Base-by-base conservation (phyloP, 2,888 invertebrate genomes). In the Spilosoma lubricipeda region DNA sequence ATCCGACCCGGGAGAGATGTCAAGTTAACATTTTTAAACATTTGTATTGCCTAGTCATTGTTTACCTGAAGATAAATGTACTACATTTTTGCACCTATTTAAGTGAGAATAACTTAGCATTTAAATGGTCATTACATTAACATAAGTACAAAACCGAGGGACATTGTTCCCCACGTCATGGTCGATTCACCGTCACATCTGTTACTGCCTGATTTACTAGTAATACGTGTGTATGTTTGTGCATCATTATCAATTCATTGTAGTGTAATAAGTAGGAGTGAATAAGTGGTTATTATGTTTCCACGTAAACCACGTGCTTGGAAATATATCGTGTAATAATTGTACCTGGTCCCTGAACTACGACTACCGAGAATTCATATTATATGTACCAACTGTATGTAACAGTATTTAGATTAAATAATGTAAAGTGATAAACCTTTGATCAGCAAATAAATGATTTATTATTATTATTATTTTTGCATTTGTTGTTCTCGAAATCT, bases 131-230 rank as follows among this genome's bases (percentile, higher is more conserved):
- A 42, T 42, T 23, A 27, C n/a, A 73, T 64, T 73, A 68, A 64
- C 64, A 73, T 73, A 63, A 68, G 48, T n/a, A 67, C 59, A 33
- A 45, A 33, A 11, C 42, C 45, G 23, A 36, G 59, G 39, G 67
- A 15, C 33, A 59, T 56, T 73, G 69, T 56, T 56, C 65, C 73
- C 70, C 73, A 59, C 74, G 67, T 70, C 67, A 74, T 70, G 74
- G 59, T 71, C 70, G 59, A 71, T 74, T 71, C 48, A 67, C n/a
- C 39, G 45, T 0, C 56, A 36, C 74, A 74, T 74, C 74, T 74
- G 74, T 74, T 74, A 42, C 63, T 30, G 70, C 63, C 70, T 74
- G 70, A 74, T 74, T 74, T 74, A 74, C 63, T 68, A 52, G 69
- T 66, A 65, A 73, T 56, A 59, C 66, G 36, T 27, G 45, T 70